phyloP scores from a whole-genome alignment of 2,797 vertebrate genomes.

The Tarsius wallacei region DNA sequence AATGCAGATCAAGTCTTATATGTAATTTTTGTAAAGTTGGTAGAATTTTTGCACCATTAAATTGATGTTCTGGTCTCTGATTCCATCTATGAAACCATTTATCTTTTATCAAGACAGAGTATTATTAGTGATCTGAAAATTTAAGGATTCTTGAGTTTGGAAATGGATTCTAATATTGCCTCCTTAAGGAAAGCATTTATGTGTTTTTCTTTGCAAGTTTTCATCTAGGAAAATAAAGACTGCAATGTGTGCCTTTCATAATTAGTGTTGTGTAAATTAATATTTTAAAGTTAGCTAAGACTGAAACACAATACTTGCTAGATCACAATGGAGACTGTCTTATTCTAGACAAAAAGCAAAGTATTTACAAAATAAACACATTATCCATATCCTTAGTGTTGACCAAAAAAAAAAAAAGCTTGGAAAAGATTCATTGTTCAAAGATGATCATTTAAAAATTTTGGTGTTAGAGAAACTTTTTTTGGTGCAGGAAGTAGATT shows the following conservation, averaged over 20 bases:
- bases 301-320: neutral
- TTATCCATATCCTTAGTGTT: neutral
- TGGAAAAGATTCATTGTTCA: neutral
- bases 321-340: neutral
- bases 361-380: constrained; percentile 37
- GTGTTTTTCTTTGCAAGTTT: neutral
- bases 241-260: neutral
- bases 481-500: neutral
- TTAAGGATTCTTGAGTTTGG: constrained; percentile 23
- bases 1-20: neutral
- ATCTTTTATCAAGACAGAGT: constrained; percentile 54
- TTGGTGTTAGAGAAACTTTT: neutral
- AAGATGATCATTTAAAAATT: constrained; percentile 32
- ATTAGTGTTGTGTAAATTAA: constrained; percentile 52
- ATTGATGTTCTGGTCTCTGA: neutral
- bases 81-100: constrained; percentile 40
- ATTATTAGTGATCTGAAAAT: constrained; percentile 22
- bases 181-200: neutral
- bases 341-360: neutral
- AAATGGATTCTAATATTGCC: constrained; percentile 15
- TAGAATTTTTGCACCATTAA: constrained; percentile 60
- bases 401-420: neutral
- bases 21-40: constrained; percentile 65
- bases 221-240: constrained; percentile 21
- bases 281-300: neutral